Evolutionary conservation across 2,888 invertebrate genomes (phyloP).

Genomic region (Hesperia comma): DNA sequence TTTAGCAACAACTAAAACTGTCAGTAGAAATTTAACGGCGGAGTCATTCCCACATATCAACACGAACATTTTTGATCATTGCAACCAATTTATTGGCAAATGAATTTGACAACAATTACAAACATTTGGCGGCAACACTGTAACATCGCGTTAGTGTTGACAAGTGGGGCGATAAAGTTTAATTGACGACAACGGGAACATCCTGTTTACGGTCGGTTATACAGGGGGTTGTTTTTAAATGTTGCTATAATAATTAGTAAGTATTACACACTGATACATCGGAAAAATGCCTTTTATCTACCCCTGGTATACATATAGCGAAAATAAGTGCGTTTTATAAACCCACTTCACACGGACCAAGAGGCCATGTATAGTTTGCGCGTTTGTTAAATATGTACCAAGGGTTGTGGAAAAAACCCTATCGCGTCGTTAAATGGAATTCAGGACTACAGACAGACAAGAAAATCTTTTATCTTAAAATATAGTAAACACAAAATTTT

Average conservation of each 20-base stretch:
- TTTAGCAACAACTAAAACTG: not conserved
- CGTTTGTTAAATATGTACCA: too few species aligned
- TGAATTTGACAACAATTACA: slow-evolving; percentile 5
- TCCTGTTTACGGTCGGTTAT: slow-evolving; percentile 23
- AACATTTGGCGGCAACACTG: slow-evolving; percentile 22
- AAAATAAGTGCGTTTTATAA: too few species aligned
- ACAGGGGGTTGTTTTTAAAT: slow-evolving; percentile 30
- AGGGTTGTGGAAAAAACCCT: too few species aligned
- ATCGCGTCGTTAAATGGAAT: too few species aligned
- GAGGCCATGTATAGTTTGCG: too few species aligned
- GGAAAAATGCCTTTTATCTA: not conserved
- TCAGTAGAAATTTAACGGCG: not conserved
- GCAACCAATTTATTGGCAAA: not conserved
- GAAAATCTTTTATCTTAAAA: too few species aligned
- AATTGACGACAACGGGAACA: slow-evolving; percentile 30
- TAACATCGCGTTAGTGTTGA: slow-evolving; percentile 19
- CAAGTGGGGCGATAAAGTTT: slow-evolving; percentile 25
- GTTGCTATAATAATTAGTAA: not conserved
- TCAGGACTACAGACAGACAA: too few species aligned
- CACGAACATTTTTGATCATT: not conserved
- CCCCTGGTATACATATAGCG: too few species aligned
- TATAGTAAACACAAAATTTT: too few species aligned
- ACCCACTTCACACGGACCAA: too few species aligned
- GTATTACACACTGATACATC: not conserved
- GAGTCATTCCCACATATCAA: not conserved